Base-by-base conservation (phyloP, 1,140 invertebrate genomes). In the Tetraneura akinire region DNA sequence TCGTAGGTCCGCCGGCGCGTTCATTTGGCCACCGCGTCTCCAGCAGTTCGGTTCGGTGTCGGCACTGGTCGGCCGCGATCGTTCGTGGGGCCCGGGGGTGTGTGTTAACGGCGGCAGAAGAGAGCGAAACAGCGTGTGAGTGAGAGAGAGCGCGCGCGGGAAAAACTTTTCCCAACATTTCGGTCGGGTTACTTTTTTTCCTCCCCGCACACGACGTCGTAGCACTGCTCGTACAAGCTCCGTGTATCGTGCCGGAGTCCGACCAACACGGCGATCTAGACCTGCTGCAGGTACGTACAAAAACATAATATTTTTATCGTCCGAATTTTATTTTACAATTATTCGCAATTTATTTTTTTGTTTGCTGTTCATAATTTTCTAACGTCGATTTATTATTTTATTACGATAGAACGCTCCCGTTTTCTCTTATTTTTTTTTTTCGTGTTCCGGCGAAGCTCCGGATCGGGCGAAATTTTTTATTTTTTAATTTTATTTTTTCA, bases 21-120 rank as follows among this genome's bases (percentile, higher is more conserved):
- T 78, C 74, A 78, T 78, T 78, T 78, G 74, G 74, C 74, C 53
- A 78, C 74, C 74, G 74, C 74, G 74, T 78, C 74, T 78, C 74
- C 14, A 78, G 47, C 74, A 47, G 74, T 78, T 78, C 74, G 74
- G 74, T 78, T 62, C 74, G 55, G 74, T 78, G 74, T 78, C 74
- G 74, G 74, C 74, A 78, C 74, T 78, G 53, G 74, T 78, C 74
- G 74, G 74, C 74, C 74, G 74, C 74, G 74, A 78, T 78, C 74
- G 74, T 78, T 62, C 55, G 74, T 57, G 37, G 74, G 55, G 29
- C 55, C 16, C 11, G 74, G 55, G 74, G 74, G 71, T 76, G 68
- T 71, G 68, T 29, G 68, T 26, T 11, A n/a, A 23, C 45, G 45
- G 66, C 51, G 13, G 51, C 51, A 5, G 51, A 32, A 18, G 53